phyloP scores from a whole-genome alignment of 30 jellyfish, hydroid and myxozoan species.

The Aurelia sp. region DNA sequence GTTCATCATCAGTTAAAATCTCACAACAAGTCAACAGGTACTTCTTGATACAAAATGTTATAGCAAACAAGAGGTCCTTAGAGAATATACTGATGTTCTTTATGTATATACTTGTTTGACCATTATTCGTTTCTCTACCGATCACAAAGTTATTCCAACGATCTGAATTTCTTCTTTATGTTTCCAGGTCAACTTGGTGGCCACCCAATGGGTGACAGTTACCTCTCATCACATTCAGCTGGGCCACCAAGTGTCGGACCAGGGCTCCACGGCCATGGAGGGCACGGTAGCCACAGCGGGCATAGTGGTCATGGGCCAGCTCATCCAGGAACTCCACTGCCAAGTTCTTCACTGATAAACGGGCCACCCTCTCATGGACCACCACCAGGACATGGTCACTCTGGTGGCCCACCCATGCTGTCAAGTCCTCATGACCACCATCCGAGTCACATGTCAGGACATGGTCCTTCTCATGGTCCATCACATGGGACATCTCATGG shows the following conservation, averaged over 20 bases:
- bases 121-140: no score
- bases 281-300: conserved; percentile 52
- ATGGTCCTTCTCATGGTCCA: no score
- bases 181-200: conserved; percentile 51
- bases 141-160: no score
- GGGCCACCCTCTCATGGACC: conserved; percentile 63
- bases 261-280: conserved; percentile 36
- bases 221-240: conserved; percentile 47
- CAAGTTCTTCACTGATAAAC: conserved; percentile 10
- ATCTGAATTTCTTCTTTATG: background rate
- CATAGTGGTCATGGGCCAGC: conserved; percentile 41
- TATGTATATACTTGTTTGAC: no score
- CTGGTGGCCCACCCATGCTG: conserved; percentile 42
- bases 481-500: background rate
- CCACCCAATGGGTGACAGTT: conserved; percentile 28
- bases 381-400: conserved; percentile 57
- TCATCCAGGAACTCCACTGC: conserved; percentile 50
- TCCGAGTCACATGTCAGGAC: conserved; percentile 3
- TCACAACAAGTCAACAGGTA: no score
- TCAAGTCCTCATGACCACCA: conserved; percentile 58
- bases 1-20: no score
- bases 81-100: no score
- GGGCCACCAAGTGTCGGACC: conserved; percentile 62
- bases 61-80: no score
- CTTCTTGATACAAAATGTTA: no score